Base-by-base conservation (phyloP, 2,888 invertebrate species). In the Papilio demoleus region DNA sequence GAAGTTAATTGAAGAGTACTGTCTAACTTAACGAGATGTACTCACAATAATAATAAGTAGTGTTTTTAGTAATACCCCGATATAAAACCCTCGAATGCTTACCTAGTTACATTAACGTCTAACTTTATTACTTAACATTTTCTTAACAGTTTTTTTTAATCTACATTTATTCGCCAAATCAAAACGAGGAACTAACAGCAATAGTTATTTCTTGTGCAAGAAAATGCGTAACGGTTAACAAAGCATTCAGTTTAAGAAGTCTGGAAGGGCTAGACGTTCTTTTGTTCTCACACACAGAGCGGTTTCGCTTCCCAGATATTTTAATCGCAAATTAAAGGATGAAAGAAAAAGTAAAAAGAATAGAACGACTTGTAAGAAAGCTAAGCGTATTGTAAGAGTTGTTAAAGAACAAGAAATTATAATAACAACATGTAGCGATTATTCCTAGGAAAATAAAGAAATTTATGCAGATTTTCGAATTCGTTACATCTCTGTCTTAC, bases 211-310 rank as follows among this genome's bases (percentile, higher is more conserved):
- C 22, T 50, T 27, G 53, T 31, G 22, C 24, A n/a, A 60, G 38
- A 24, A 22, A 60, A 38, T 14, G 60, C 24, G 36, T 64, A 53
- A 11, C 22, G 19, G 40, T 50, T 64, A 64, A 64, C 53, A 64
- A 64, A 56, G 53, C 38, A 8, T 63, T 34, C 62, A 63, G 6
- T 17, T 56, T 63, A 45, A 24, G 34, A 22, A 63, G 38, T 4
- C 36, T 24, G 63, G 27, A 27, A 27, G 36, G 53, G 38, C 64
- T 38, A 64, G 64, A 53, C 64, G 38, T 27, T 2, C 64, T 56
- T 56, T 64, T 64, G 64, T 64, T 64, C 60, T 53, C n/a, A 22
- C 17, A 27, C 22, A 11, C 22, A 8, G 12, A 22, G n/a, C 47
- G 8, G 6, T 24, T 64, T 50, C n/a, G n/a, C 60, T 38, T 60